Base-by-base conservation (phyloP, 2,888 invertebrate genomes). In the Clostera curtula region DNA sequence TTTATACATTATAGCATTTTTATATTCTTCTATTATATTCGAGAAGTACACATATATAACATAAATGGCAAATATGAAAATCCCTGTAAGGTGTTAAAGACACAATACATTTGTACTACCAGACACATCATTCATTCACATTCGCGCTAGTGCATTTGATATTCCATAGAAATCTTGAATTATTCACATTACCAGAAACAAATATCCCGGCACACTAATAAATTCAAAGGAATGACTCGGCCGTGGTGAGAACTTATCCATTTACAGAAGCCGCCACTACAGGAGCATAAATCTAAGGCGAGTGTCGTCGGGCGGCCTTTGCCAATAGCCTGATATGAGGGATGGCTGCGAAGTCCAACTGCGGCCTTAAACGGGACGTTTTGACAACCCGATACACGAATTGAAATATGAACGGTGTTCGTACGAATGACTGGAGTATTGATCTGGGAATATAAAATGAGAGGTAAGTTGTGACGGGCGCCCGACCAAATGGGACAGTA, bases 241-340 rank as follows among this genome's bases (percentile, higher is more conserved):
- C 40, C 52, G 57, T 72, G 72, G 77, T 79, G 79, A 80, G 76
- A 80, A 77, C 62, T 68, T 66, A 62, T 72, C 63, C 72, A 66
- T 73, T 68, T 67, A 71, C 77, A 73, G 77, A 68, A 77, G 80
- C 77, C 73, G 77, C 67, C 63, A 61, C 67, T 66, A 71, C 60
- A 53, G 51, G 58, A 44, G 62, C 66, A 82, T 82, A 82, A 82
- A 82, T 82, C 82, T 79, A 75, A 68, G 60, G 58, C 57, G 44
- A 49, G 72, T 74, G 76, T 77, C 76, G 59, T 67, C 54, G 54
- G 56, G 56, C 57, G 43, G 48, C 51, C 47, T 42, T 50, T 45
- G 40, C 50, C 43, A 79, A 80, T 76, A 70, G 75, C 45, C 47
- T 48, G 56, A 61, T 76, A 82, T 80, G 82, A 80, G 56, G 67